Percentiles rank a stretch among this genome's conserved stretches.
phyloP scores from a whole-genome alignment of 2,113 vertebrate genomes.

The Oophaga pumilio region DNA sequence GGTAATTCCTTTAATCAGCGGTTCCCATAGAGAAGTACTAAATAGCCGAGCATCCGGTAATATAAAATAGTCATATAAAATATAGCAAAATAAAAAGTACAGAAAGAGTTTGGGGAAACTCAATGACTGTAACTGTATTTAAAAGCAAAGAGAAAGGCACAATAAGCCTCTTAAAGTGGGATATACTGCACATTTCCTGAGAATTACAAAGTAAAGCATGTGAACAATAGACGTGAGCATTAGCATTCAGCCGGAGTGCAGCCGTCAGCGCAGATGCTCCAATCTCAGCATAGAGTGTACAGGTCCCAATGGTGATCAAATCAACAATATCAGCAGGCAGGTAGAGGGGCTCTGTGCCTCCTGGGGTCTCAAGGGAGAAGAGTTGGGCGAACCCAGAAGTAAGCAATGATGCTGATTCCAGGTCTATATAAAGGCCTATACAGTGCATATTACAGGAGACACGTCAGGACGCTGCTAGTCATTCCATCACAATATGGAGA shows the following conservation, averaged over 20 bases:
- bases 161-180: neutral
- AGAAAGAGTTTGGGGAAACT: neutral
- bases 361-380: neutral
- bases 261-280: neutral
- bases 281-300: neutral
- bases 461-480: too few species aligned
- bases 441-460: neutral
- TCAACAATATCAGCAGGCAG: neutral
- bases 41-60: neutral
- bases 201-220: slow-evolving; percentile 2
- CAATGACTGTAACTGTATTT: neutral
- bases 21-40: neutral
- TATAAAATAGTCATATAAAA: neutral
- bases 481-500: neutral
- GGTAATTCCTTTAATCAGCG: too few species aligned
- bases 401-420: neutral
- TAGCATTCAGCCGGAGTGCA: slow-evolving; percentile 4
- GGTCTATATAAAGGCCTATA: neutral
- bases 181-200: slow-evolving; percentile 13
- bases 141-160: neutral
- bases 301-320: neutral
- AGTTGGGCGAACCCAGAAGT: neutral
- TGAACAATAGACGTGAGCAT: neutral
- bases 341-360: neutral
- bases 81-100: neutral